Conservation (phyloP, 1,140 invertebrate species). For the Drosophila elegans region DNA sequence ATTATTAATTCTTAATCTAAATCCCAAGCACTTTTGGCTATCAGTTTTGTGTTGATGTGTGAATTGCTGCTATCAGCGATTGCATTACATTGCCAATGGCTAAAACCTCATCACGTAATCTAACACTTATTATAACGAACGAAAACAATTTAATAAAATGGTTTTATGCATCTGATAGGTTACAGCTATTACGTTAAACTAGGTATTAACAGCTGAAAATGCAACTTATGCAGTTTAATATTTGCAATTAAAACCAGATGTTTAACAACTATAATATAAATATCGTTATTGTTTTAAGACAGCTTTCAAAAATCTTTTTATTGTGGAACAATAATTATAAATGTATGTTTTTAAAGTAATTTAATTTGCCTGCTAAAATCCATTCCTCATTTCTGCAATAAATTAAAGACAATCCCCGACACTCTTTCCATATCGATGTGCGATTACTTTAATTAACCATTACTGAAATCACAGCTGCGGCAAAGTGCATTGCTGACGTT, state of each 20-base stretch:
- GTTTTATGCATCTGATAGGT: neutral
- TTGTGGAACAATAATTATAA: no score
- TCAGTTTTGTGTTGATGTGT: neutral
- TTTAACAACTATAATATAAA: no score
- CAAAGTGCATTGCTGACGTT: slow-evolving; percentile 29
- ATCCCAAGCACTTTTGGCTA: slow-evolving; percentile 9
- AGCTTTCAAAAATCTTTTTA: no score
- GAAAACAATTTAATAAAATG: neutral
- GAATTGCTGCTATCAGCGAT: slow-evolving; percentile 8
- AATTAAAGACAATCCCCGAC: neutral
- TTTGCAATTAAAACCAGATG: no score
- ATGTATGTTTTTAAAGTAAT: no score
- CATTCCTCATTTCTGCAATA: neutral
- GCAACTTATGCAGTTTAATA: no score
- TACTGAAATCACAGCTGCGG: slow-evolving; percentile 30
- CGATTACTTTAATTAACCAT: slow-evolving; percentile 34
- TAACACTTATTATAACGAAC: neutral
- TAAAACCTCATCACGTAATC: neutral
- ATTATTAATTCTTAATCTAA: slow-evolving; percentile 3
- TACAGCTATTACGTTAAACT: no score
- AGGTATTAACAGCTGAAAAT: no score
- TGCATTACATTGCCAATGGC: slow-evolving; percentile 1
- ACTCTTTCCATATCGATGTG: neutral
- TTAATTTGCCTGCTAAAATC: no score
- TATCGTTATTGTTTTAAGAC: no score